Percentiles rank a stretch among this genome's conserved stretches.
phyloP scores from a whole-genome alignment of 2,888 invertebrate species.

The Psylliodes chrysocephalus region DNA sequence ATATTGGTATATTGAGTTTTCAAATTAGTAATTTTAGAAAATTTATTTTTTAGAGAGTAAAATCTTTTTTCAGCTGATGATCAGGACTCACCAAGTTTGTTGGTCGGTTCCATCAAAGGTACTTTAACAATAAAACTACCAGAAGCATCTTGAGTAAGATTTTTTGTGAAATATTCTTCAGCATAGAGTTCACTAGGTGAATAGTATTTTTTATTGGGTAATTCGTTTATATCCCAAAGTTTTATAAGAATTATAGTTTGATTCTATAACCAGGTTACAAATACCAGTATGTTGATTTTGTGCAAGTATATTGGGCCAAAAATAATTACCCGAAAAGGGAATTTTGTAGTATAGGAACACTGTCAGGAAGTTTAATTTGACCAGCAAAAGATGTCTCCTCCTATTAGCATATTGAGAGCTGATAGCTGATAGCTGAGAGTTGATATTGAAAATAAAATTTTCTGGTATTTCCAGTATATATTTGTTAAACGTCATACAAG shows the following conservation, averaged over 20 bases:
- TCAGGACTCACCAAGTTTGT: too few relatives aligned
- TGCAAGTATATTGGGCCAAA: not conserved
- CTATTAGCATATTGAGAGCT: constrained; percentile 14
- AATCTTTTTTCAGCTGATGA: too few relatives aligned
- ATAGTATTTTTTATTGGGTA: too few relatives aligned
- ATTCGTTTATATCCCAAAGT: not conserved
- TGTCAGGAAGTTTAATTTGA: constrained; percentile 8
- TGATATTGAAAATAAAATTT: constrained; percentile 13
- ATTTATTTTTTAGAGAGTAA: too few relatives aligned
- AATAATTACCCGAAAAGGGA: not conserved
- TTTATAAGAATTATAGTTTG: not conserved
- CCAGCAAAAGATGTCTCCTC: constrained; percentile 23
- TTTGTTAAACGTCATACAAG: constrained; percentile 22
- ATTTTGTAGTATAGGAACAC: not conserved
- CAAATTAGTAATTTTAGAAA: too few relatives aligned
- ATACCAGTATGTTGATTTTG: not conserved
- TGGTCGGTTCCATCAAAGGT: too few relatives aligned
- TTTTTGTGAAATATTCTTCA: too few relatives aligned
- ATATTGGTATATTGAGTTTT: too few relatives aligned
- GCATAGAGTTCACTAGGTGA: too few relatives aligned
- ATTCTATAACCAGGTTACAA: not conserved
- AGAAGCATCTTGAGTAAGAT: too few relatives aligned
- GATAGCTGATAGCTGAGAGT: too few relatives aligned
- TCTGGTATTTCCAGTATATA: constrained; percentile 2
- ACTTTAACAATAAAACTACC: too few relatives aligned